These are phyloP conservation scores for Acanthurus tractus DNA, from an alignment of 2,797 vertebrate genomes.

Conservation along the genomic window DNA sequence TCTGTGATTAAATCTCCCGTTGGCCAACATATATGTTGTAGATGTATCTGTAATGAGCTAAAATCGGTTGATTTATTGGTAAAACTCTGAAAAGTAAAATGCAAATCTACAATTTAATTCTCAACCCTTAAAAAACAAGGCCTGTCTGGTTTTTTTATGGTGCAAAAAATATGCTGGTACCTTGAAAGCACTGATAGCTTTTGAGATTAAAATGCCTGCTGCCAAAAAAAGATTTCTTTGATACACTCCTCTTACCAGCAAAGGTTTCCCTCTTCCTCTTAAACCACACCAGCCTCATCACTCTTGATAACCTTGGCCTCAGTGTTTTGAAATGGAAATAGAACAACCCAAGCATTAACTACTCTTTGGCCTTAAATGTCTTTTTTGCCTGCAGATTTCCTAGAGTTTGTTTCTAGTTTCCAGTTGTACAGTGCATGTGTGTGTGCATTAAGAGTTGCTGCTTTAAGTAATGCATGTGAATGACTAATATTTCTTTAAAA, in stretches of 20 bases:
- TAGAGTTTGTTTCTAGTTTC: neutral
- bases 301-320: constrained; percentile 15
- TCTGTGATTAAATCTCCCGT: neutral
- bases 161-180: neutral
- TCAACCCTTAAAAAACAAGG: neutral
- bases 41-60: neutral
- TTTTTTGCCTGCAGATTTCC: constrained; percentile 11
- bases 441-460: neutral
- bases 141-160: neutral
- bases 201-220: neutral
- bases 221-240: neutral
- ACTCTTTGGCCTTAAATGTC: constrained; percentile 19
- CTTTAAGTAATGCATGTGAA: neutral
- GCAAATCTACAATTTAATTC: neutral
- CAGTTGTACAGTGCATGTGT: neutral
- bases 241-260: constrained; percentile 4
- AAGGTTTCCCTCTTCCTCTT: constrained; percentile 30
- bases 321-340: constrained; percentile 36
- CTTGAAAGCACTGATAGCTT: constrained; percentile 2
- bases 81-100: neutral
- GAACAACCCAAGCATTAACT: constrained; percentile 19
- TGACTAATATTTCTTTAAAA: constrained; percentile 15
- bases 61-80: too few relatives aligned
- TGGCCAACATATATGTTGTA: neutral
- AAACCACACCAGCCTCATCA: neutral